Percentiles rank a stretch among this genome's conserved stretches.
phyloP scores from a whole-genome alignment of 1,140 invertebrate genomes.

The Eueides isabella region DNA sequence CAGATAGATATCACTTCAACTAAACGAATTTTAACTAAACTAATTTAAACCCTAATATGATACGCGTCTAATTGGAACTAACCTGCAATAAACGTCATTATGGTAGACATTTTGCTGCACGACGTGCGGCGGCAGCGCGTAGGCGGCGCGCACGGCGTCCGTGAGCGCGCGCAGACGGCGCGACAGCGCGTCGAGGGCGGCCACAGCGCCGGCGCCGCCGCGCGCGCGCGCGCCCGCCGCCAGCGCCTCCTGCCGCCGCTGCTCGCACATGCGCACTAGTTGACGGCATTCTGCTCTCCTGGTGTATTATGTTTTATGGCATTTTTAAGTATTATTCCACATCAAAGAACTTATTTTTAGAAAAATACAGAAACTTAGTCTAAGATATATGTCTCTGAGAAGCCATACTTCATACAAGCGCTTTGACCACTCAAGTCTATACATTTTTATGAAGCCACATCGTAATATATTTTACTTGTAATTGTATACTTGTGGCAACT shows the following conservation, averaged over 20 bases:
- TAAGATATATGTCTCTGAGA: no score
- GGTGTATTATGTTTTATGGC: not conserved
- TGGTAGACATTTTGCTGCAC: slow-evolving; percentile 90
- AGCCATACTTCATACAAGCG: no score
- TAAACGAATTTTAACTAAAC: no score
- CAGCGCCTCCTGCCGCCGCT: slow-evolving; percentile 85
- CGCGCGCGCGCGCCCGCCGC: slow-evolving; percentile 85
- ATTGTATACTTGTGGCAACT: no score
- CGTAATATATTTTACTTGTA: no score
- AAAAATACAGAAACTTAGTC: no score
- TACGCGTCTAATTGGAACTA: not conserved
- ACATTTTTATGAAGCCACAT: no score
- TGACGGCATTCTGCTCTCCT: slow-evolving; percentile 90
- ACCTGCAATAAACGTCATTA: slow-evolving; percentile 86
- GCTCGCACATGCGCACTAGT: slow-evolving; percentile 89
- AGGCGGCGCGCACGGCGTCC: slow-evolving; percentile 87
- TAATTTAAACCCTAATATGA: no score
- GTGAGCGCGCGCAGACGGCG: slow-evolving; percentile 87
- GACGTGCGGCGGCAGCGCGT: slow-evolving; percentile 89
- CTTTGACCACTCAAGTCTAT: no score
- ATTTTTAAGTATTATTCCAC: no score
- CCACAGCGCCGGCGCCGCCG: slow-evolving; percentile 85
- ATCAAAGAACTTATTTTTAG: no score
- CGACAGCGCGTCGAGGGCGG: slow-evolving; percentile 87
- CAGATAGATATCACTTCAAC: no score